phyloP scores from a whole-genome alignment of 35 echinoderm and acorn worm species.

The Anneissia japonica region DNA sequence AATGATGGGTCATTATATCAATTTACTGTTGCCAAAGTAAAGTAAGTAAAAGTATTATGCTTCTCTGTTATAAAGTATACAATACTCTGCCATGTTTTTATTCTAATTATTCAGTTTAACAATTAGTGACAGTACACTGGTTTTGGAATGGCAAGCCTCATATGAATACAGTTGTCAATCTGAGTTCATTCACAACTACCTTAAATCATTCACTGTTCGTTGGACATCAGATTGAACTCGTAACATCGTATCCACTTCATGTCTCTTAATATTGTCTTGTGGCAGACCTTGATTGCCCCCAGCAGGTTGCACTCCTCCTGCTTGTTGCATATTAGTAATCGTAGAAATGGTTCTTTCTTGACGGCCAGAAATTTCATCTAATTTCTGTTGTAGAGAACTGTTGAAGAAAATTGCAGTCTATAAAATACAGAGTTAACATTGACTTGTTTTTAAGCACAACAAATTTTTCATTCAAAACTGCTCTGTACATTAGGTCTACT shows the following conservation, averaged over 20 bases:
- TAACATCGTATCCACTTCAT: conserved; percentile 85
- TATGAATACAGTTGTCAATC: neutral
- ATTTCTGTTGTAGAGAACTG: conserved; percentile 63
- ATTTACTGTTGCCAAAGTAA: too few species aligned
- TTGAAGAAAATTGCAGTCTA: too few species aligned
- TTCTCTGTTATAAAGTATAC: too few species aligned
- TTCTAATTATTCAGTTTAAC: too few species aligned
- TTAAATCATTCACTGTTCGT: conserved; percentile 70
- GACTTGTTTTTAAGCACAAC: too few species aligned
- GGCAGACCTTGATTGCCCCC: neutral
- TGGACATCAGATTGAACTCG: conserved; percentile 79
- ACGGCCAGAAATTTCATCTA: conserved; percentile 89
- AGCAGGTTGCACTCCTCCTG: neutral
- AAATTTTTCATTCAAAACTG: too few species aligned
- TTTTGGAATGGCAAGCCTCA: too few species aligned
- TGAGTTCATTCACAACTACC: conserved; percentile 43
- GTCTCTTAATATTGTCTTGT: conserved; percentile 49
- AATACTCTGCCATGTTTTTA: too few species aligned
- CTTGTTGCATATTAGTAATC: conserved; percentile 33
- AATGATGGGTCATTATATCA: too few species aligned
- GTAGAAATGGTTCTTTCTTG: conserved; percentile 82
- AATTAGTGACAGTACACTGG: too few species aligned
- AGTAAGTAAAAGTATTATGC: too few species aligned
- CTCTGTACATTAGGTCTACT: neutral
- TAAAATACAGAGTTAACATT: too few species aligned